Evolutionary conservation across 1,140 invertebrate genomes (phyloP).

Genomic region (Eubasilissa regina): DNA sequence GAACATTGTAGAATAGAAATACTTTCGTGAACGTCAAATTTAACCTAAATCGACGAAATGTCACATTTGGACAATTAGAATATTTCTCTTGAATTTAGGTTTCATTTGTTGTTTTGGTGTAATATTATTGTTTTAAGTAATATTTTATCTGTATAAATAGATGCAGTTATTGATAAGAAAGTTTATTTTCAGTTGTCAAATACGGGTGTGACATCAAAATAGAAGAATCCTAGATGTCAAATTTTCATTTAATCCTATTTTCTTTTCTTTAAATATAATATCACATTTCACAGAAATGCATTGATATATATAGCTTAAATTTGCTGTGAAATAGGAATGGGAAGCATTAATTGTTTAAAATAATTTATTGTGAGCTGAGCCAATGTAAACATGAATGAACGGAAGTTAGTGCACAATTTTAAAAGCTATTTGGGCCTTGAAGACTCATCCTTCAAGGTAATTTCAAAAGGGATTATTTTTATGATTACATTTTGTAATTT

Average conservation of each 20-base stretch:
- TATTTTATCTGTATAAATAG: conserved; percentile 5
- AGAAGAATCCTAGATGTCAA: conserved; percentile 41
- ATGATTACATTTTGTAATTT: too few relatives aligned
- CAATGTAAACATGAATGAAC: conserved; percentile 64
- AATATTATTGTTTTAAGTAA: background rate
- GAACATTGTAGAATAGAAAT: conserved; percentile 23
- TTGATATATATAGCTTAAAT: background rate
- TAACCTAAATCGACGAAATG: conserved; percentile 53
- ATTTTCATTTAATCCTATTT: conserved; percentile 25
- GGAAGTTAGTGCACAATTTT: conserved; percentile 71
- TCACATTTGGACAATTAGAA: conserved; percentile 42
- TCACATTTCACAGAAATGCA: background rate
- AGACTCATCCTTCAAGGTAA: conserved; percentile 70
- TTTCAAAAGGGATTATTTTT: background rate
- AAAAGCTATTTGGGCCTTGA: conserved; percentile 73
- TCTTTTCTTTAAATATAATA: conserved; percentile 14
- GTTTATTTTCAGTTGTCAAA: conserved; percentile 34
- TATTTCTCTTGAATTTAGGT: conserved; percentile 1
- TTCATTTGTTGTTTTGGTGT: conserved; percentile 33
- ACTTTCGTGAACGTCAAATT: conserved; percentile 39
- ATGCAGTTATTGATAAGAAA: background rate
- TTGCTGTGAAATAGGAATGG: conserved; percentile 5
- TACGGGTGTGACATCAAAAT: conserved; percentile 50
- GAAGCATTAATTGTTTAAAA: background rate
- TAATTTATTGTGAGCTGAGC: conserved; percentile 24